Evolutionary conservation across 1,140 invertebrate species (phyloP), one percentile per base, ranked within the genome.

Genomic region (Caenorhabditis inopinata): DNA sequence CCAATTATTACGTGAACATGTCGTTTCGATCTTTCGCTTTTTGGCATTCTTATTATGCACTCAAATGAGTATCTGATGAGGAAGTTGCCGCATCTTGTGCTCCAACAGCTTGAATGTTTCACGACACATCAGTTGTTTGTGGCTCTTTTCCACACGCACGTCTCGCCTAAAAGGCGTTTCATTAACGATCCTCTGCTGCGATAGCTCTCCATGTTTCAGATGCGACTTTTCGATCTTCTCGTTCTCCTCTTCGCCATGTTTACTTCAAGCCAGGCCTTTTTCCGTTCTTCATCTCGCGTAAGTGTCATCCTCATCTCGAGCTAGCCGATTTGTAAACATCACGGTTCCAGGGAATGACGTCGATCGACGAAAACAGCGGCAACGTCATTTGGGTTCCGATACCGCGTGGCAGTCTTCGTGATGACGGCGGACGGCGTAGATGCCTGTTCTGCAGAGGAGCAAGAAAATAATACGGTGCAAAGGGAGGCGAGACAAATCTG

Each of bases 321-420:
- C 38, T 7, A 42, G 14, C 38, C 6, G 38, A 42, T 27, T 27
- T 9, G 5, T 25, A 53, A 11, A 18, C 49, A n/a, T n/a, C n/a
- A n/a, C 9, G 21, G n/a, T 35, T 62, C 7, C 27, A 62, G 53
- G 53, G 53, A 62, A 62, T 62, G 53, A 62, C 53, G 53, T 62
- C 53, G 27, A 62, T 62, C 18, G 53, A 62, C 53, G 53, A 62
- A 21, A 62, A 62, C 21, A 62, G 53, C 27, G 53, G 53, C 35
- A 29, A 62, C 53, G 53, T 62, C 53, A 62, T 62, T 29, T 62
- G 53, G 53, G 53, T 62, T 32, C 53, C 53, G 25, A 62, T 62
- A 32, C 53, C 53, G 18, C 27, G 35, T 11, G 53, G 35, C 14
- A 3, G 53, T 32, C 29, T 62, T 7, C 27, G 2, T 21, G 49